Evolutionary conservation across 2,113 vertebrate genomes (phyloP).

Genomic region (Sylvietta virens): DNA sequence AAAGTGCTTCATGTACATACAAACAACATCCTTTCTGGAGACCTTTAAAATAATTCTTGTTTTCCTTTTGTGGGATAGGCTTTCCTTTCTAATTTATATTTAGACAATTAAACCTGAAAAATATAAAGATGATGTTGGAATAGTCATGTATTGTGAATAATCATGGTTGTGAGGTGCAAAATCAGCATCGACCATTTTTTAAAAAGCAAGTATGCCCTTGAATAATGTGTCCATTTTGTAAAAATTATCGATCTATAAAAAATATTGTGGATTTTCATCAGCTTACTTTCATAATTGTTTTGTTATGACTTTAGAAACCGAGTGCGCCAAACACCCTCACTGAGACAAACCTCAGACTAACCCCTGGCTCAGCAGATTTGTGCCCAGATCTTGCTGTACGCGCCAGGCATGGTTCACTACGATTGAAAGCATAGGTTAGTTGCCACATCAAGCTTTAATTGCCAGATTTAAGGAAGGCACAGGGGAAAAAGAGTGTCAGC

Average conservation of each 20-base stretch:
- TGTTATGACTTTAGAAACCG: neutral
- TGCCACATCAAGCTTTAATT: neutral
- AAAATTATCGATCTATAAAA: neutral
- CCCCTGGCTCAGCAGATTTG: neutral
- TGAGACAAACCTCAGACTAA: fast-evolving
- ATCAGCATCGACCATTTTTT: neutral
- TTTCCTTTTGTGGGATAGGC: neutral
- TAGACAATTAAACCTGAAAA: neutral
- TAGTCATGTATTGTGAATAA: neutral
- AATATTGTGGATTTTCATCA: neutral
- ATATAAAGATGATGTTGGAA: neutral
- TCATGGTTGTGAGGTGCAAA: neutral
- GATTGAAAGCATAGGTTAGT: neutral
- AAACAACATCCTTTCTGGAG: neutral
- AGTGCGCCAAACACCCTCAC: neutral
- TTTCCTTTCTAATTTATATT: neutral
- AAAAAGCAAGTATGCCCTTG: neutral
- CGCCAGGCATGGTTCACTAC: fast-evolving
- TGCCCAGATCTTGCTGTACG: neutral
- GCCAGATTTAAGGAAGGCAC: neutral
- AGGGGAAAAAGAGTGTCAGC: neutral
- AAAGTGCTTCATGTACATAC: neutral
- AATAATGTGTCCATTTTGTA: neutral
- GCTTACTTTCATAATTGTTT: neutral
- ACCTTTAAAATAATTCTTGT: neutral